Percentiles rank a stretch among this genome's conserved stretches.
phyloP scores from a whole-genome alignment of 2,113 vertebrate genomes.

The Otis tarda region DNA sequence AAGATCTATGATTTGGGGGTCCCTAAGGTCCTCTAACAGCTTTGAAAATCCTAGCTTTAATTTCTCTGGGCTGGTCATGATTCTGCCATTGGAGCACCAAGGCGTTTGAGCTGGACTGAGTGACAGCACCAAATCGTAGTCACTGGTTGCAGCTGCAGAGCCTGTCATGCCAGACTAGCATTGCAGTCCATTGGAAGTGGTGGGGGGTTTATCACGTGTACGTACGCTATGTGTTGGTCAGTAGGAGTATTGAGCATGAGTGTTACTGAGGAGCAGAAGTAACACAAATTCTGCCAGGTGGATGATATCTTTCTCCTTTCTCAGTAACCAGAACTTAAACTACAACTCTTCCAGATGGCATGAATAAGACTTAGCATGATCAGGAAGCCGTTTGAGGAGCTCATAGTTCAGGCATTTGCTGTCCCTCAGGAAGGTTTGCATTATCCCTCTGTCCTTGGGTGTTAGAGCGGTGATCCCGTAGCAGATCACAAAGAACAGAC shows the following conservation, averaged over 20 bases:
- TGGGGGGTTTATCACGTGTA: neutral
- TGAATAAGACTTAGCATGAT: neutral
- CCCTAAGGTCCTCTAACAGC: neutral
- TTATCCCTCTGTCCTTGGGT: neutral
- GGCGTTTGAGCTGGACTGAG: neutral
- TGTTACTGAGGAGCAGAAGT: neutral
- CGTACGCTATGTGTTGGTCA: neutral
- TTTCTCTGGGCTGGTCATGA: neutral
- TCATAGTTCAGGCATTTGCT: neutral
- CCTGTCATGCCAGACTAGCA: neutral
- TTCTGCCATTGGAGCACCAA: neutral
- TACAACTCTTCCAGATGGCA: neutral
- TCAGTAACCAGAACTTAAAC: neutral
- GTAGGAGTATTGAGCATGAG: neutral
- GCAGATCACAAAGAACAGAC: neutral
- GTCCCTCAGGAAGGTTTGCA: neutral
- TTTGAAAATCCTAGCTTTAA: neutral
- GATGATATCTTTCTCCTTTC: neutral
- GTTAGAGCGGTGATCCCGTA: neutral
- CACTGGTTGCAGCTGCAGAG: neutral
- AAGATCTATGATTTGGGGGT: neutral
- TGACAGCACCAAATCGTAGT: neutral
- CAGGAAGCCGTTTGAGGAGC: neutral
- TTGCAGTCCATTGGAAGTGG: accelerated
- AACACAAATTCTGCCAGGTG: neutral